phyloP scores from a whole-genome alignment of 2,113 vertebrate species.

The Sorex fumeus region DNA sequence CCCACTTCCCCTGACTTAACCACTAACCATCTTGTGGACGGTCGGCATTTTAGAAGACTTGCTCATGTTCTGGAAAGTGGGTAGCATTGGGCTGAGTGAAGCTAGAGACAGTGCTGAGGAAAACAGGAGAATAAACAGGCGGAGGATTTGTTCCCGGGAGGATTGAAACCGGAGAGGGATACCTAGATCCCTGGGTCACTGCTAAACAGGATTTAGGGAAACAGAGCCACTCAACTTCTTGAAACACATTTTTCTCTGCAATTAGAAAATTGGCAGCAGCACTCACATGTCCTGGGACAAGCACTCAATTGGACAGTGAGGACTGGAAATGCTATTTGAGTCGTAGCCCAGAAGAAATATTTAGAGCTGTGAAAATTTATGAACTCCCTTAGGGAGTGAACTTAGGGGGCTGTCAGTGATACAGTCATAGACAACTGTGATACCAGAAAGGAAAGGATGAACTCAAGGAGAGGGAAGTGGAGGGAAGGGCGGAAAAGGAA shows the following conservation, averaged over 20 bases:
- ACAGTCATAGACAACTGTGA: background rate
- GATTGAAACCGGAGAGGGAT: no score
- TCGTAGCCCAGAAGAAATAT: constrained; percentile 16
- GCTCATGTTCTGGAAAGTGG: background rate
- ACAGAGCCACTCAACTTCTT: background rate
- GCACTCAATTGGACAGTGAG: background rate
- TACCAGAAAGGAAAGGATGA: background rate
- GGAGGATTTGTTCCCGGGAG: no score
- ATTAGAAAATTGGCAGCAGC: constrained; percentile 53
- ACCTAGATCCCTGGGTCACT: no score
- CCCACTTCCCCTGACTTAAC: background rate
- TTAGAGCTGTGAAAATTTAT: constrained; percentile 10
- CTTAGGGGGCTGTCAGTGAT: background rate
- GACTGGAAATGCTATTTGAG: constrained; percentile 46
- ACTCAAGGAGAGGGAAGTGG: background rate
- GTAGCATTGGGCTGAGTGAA: background rate
- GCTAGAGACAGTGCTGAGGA: background rate
- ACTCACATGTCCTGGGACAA: background rate
- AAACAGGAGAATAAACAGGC: background rate
- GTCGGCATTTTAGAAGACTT: background rate
- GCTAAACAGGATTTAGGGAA: no score
- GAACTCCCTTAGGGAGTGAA: background rate
- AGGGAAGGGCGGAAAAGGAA: background rate
- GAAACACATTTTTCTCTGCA: background rate
- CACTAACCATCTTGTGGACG: background rate